phyloP scores from a whole-genome alignment of 2,113 vertebrate genomes.

The Oryzias celebensis region DNA sequence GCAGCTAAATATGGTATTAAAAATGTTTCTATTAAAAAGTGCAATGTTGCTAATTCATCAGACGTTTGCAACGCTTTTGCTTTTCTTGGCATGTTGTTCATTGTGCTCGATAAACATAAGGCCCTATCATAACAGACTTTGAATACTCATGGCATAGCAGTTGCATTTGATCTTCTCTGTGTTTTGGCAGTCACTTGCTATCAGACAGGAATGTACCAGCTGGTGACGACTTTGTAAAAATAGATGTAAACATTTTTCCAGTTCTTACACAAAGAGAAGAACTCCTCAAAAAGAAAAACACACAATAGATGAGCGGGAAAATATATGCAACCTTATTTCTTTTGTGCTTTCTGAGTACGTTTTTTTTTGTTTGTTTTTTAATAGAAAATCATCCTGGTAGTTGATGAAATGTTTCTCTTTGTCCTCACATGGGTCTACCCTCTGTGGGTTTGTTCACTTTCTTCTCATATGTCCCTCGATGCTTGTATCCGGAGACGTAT shows the following conservation, averaged over 20 bases:
- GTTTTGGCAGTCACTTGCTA: slow-evolving; percentile 65
- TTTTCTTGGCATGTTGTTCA: slow-evolving; percentile 59
- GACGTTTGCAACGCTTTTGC: slow-evolving; percentile 38
- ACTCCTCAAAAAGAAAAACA: slow-evolving; percentile 22
- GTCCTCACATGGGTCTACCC: slow-evolving; percentile 69
- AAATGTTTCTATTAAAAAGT: slow-evolving; percentile 58
- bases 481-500: slow-evolving; percentile 95
- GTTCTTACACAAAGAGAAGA: slow-evolving; percentile 75
- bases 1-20: slow-evolving; percentile 36
- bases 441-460: slow-evolving; percentile 81
- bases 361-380: slow-evolving; percentile 37
- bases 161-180: slow-evolving; percentile 50
- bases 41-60: slow-evolving; percentile 51
- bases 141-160: slow-evolving; percentile 30
- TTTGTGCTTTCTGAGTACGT: slow-evolving; percentile 71
- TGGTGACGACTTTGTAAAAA: slow-evolving; percentile 74
- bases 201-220: slow-evolving; percentile 79
- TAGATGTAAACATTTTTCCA: slow-evolving; percentile 82
- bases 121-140: slow-evolving; percentile 49
- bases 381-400: slow-evolving; percentile 65
- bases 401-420: slow-evolving; percentile 49
- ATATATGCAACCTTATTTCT: slow-evolving; percentile 65
- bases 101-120: slow-evolving; percentile 64
- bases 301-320: slow-evolving; percentile 56
- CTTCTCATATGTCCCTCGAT: slow-evolving; percentile 91